Conservation (phyloP, 2,797 vertebrate species). For the Cirrhinus mrigala region DNA sequence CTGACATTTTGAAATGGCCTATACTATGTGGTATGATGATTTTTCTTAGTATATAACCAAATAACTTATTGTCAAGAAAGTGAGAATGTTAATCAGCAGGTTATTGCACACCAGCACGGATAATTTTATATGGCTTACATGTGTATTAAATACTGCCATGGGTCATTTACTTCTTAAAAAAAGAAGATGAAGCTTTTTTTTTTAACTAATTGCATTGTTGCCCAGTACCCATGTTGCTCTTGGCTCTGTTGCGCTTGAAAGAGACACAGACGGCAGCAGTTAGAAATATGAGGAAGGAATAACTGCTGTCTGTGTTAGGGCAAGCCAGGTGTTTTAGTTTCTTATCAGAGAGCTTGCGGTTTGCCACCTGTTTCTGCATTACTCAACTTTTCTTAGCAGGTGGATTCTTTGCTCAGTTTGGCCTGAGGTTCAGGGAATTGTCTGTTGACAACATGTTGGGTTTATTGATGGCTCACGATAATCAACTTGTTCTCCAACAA, state of each 20-base stretch:
- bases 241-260: constrained; percentile 21
- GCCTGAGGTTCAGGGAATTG: constrained; percentile 8
- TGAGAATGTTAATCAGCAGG: neutral
- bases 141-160: constrained; percentile 23
- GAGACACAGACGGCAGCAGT: neutral
- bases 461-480: neutral
- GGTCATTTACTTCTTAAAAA: constrained; percentile 4
- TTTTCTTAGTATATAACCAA: constrained; percentile 12
- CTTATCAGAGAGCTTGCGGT: constrained; percentile 31
- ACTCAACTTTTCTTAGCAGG: constrained; percentile 35
- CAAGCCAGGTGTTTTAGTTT: constrained; percentile 46
- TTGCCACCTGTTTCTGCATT: constrained; percentile 43
- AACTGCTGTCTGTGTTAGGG: constrained; percentile 32
- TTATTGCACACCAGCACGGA: constrained; percentile 15
- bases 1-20: neutral
- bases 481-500: neutral
- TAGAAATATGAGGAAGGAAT: constrained; percentile 46
- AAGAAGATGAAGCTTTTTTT: constrained; percentile 46
- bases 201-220: constrained; percentile 30
- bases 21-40: neutral
- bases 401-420: constrained; percentile 30
- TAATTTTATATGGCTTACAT: constrained; percentile 24
- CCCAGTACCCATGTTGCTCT: constrained; percentile 37
- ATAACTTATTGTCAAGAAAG: neutral
- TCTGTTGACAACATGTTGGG: constrained; percentile 7